phyloP scores from a whole-genome alignment of 2,888 invertebrate species.

The Apodemia hepburni region DNA sequence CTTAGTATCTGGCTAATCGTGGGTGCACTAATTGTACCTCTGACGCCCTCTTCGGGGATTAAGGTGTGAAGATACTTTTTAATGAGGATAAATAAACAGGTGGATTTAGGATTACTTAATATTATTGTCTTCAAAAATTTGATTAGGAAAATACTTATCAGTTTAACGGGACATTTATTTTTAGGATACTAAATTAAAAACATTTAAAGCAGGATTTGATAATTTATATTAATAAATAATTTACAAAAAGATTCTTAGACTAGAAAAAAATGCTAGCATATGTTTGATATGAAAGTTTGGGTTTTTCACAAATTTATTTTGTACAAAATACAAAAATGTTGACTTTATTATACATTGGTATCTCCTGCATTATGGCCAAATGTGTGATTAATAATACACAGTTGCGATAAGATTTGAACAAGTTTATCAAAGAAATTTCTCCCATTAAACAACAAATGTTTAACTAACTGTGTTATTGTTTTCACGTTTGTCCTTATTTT shows the following conservation, averaged over 20 bases:
- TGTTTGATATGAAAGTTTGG: not conserved
- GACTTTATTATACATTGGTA: not conserved
- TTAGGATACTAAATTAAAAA: constrained; percentile 17
- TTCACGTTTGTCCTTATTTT: constrained; percentile 21
- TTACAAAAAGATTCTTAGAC: constrained; percentile 42
- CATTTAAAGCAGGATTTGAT: constrained; percentile 15
- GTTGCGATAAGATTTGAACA: constrained; percentile 10
- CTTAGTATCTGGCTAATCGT: too few relatives aligned
- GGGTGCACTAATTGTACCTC: too few relatives aligned
- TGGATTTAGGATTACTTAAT: too few relatives aligned
- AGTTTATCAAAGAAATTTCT: constrained; percentile 12
- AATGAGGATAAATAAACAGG: too few relatives aligned
- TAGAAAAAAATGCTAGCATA: constrained; percentile 32
- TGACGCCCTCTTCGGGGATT: too few relatives aligned
- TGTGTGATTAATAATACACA: constrained; percentile 1
- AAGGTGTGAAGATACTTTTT: too few relatives aligned
- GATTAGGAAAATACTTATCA: too few relatives aligned
- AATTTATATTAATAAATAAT: constrained; percentile 32
- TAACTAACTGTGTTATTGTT: constrained; percentile 17
- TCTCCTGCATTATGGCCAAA: not conserved
- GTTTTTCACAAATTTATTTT: not conserved
- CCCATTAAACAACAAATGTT: constrained; percentile 7
- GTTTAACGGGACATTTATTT: not conserved
- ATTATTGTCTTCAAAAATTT: too few relatives aligned
- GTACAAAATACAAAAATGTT: not conserved